A percentile compares a stretch with the other conserved stretches of the same genome.
phyloP scores from a whole-genome alignment of 2,888 invertebrate genomes.

The Lithophane semibrunnea region DNA sequence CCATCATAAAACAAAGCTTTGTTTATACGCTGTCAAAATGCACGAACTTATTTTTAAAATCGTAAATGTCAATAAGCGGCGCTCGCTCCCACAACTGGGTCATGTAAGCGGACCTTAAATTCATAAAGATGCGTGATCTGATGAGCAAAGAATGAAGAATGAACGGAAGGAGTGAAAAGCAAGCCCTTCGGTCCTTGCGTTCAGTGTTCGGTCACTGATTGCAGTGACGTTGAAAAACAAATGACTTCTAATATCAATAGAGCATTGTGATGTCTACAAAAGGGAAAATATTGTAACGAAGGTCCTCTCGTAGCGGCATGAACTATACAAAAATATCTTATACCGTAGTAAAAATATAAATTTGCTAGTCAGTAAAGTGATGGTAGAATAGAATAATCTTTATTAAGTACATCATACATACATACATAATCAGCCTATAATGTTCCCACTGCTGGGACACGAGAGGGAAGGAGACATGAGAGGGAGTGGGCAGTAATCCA shows the following conservation, averaged over 20 bases:
- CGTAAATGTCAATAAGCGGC: conserved; percentile 67
- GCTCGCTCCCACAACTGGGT: conserved; percentile 61
- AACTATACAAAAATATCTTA: not conserved
- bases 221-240: conserved; percentile 27
- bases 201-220: not conserved
- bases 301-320: not conserved
- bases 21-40: conserved; percentile 65
- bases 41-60: conserved; percentile 66
- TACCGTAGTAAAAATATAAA: not conserved
- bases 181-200: conserved; percentile 22
- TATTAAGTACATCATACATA: not conserved
- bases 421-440: too few relatives aligned
- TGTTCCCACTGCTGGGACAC: too few relatives aligned
- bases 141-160: conserved; percentile 47
- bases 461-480: too few relatives aligned
- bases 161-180: conserved; percentile 28
- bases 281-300: conserved; percentile 1
- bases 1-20: conserved; percentile 53
- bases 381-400: not conserved
- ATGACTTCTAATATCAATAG: conserved; percentile 18
- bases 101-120: conserved; percentile 58
- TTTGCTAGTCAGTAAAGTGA: not conserved
- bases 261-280: not conserved
- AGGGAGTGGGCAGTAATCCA: too few relatives aligned
- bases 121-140: conserved; percentile 54